These are phyloP conservation scores for Meloidogyne chitwoodi DNA, from an alignment of 1,140 invertebrate genomes.

Conservation along the genomic window DNA sequence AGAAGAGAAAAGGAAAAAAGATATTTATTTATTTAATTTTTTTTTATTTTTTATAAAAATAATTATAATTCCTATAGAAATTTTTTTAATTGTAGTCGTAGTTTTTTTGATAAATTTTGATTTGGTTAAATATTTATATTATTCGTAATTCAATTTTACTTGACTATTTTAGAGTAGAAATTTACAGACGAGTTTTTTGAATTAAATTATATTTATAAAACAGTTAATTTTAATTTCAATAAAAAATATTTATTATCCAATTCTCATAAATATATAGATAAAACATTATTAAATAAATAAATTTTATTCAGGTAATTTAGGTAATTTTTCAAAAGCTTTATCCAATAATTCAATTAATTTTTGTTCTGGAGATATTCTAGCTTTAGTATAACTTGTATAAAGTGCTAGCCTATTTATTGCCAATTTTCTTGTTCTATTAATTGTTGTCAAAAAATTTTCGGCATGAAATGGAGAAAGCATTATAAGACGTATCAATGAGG, in stretches of 20 bases:
- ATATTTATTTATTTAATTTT: no score
- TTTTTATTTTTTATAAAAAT: no score
- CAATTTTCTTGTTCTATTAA: slow-evolving; percentile 26
- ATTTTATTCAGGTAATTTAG: slow-evolving; percentile 11
- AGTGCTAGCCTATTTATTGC: slow-evolving; percentile 26
- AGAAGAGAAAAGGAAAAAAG: no score
- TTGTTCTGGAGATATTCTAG: slow-evolving; percentile 28
- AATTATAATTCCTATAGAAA: no score
- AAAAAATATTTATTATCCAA: neutral
- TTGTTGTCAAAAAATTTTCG: slow-evolving; percentile 21
- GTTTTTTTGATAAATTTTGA: no score
- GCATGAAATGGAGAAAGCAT: slow-evolving; percentile 32
- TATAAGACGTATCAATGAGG: slow-evolving; percentile 32
- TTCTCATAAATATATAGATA: neutral
- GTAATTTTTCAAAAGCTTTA: slow-evolving; percentile 10
- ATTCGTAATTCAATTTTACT: no score
- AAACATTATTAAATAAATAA: neutral
- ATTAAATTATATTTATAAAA: no score
- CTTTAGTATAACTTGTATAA: slow-evolving; percentile 13
- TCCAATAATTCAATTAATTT: slow-evolving; percentile 10
- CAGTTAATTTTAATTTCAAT: no score
- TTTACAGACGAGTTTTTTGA: no score
- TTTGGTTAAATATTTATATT: no score
- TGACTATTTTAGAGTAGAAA: no score
- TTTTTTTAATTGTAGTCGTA: no score